These are phyloP conservation scores for Cantharis nigra DNA, from an alignment of 2,888 invertebrate species.

Conservation along the genomic window DNA sequence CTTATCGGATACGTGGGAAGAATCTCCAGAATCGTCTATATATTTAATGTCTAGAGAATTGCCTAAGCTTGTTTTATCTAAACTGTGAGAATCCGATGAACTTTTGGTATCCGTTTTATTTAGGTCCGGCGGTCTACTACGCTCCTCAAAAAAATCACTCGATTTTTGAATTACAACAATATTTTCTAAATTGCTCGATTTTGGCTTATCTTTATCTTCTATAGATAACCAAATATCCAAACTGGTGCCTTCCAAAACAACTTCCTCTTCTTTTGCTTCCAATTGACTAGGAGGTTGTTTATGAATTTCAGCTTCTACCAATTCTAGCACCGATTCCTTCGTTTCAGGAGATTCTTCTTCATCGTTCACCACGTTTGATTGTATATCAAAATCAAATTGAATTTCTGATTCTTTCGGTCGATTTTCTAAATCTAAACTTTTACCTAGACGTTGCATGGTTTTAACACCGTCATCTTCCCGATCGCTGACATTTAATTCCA, in stretches of 20 bases:
- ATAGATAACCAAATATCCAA: slow-evolving; percentile 57
- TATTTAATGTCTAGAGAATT: slow-evolving; percentile 55
- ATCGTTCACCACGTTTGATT: slow-evolving; percentile 34
- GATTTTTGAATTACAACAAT: slow-evolving; percentile 51
- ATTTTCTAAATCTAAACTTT: slow-evolving; percentile 54
- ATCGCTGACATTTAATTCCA: slow-evolving; percentile 65
- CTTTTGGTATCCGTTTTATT: slow-evolving; percentile 51
- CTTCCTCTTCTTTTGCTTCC: slow-evolving; percentile 34
- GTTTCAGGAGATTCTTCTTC: slow-evolving; percentile 52
- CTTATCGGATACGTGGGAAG: slow-evolving; percentile 53
- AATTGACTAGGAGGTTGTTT: slow-evolving; percentile 46
- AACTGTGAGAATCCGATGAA: slow-evolving; percentile 53
- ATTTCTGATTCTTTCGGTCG: slow-evolving; percentile 42
- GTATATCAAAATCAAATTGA: slow-evolving; percentile 51
- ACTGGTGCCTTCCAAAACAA: slow-evolving; percentile 55
- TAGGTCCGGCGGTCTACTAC: slow-evolving; percentile 52
- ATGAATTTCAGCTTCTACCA: slow-evolving; percentile 59
- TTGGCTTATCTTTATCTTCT: slow-evolving; percentile 49
- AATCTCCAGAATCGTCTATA: slow-evolving; percentile 55
- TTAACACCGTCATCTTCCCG: slow-evolving; percentile 42
- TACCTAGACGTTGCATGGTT: slow-evolving; percentile 51
- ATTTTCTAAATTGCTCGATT: slow-evolving; percentile 46
- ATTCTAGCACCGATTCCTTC: slow-evolving; percentile 59
- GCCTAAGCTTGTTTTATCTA: slow-evolving; percentile 51
- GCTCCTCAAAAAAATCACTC: slow-evolving; percentile 55